phyloP scores from a whole-genome alignment of 2,797 vertebrate species.

The Semotilus atromaculatus region DNA sequence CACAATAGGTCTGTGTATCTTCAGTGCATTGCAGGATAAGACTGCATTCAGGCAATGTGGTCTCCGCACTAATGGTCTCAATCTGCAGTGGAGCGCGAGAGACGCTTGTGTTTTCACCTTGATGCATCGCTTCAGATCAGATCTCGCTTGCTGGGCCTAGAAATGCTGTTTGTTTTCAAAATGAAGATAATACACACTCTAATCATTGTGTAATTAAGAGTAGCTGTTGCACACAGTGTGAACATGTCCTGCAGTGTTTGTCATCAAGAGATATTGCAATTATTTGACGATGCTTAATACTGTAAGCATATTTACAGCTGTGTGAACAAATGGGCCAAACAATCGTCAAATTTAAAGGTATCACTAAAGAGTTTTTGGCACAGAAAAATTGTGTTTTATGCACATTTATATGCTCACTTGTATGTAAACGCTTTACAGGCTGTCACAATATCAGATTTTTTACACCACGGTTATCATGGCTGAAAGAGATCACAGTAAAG shows the following conservation, averaged over 20 bases:
- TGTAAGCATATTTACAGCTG: neutral
- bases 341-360: neutral
- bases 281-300: neutral
- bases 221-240: neutral
- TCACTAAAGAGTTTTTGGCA: neutral
- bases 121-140: neutral
- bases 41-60: neutral
- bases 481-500: neutral
- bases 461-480: too few relatives aligned
- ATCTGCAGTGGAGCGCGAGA: neutral
- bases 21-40: conserved; percentile 40
- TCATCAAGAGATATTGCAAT: conserved; percentile 3
- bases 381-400: too few relatives aligned
- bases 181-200: neutral
- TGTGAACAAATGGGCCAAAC: neutral
- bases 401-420: too few relatives aligned
- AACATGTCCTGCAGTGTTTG: conserved; percentile 26
- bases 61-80: neutral
- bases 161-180: neutral
- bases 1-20: conserved; percentile 10
- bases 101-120: neutral
- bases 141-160: neutral
- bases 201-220: conserved; percentile 9
- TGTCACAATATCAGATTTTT: too few relatives aligned
- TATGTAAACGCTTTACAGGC: neutral